Evolutionary conservation across 2,888 invertebrate species (phyloP).

Genomic region (Diloba caeruleocephala): DNA sequence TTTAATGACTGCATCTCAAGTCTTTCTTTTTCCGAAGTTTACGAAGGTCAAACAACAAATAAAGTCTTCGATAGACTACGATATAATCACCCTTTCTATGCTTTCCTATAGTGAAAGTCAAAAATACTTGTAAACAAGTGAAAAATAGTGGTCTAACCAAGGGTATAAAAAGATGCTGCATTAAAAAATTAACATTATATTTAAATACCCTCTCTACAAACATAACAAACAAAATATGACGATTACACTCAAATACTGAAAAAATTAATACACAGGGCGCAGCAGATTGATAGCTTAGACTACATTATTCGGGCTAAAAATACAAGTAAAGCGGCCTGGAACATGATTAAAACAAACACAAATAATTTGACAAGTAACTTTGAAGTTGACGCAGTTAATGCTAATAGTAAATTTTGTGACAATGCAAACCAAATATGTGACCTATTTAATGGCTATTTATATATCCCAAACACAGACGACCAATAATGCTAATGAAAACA

Average conservation of each 20-base stretch:
- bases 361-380: slow-evolving; percentile 2
- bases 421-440: slow-evolving; percentile 11
- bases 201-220: slow-evolving; percentile 8
- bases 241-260: slow-evolving; percentile 8
- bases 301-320: slow-evolving; percentile 15
- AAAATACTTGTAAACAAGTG: neutral
- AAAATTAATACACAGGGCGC: slow-evolving; percentile 5
- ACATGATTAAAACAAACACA: slow-evolving; percentile 6
- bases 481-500: neutral
- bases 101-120: slow-evolving; percentile 8
- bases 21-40: slow-evolving; percentile 5
- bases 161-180: slow-evolving; percentile 9
- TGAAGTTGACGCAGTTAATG: slow-evolving; percentile 2
- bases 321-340: slow-evolving; percentile 9
- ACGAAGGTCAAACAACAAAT: slow-evolving; percentile 6
- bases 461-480: slow-evolving; percentile 6
- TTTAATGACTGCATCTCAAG: slow-evolving; percentile 4
- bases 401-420: slow-evolving; percentile 4
- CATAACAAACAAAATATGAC: slow-evolving; percentile 5
- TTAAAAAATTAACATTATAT: slow-evolving; percentile 9
- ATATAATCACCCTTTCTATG: slow-evolving; percentile 8
- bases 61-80: slow-evolving; percentile 5
- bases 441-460: slow-evolving; percentile 9
- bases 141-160: slow-evolving; percentile 11
- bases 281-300: slow-evolving; percentile 2